These are phyloP conservation scores for Erythrocercus mccallii DNA, from an alignment of 2,113 vertebrate genomes.

Conservation along the genomic window DNA sequence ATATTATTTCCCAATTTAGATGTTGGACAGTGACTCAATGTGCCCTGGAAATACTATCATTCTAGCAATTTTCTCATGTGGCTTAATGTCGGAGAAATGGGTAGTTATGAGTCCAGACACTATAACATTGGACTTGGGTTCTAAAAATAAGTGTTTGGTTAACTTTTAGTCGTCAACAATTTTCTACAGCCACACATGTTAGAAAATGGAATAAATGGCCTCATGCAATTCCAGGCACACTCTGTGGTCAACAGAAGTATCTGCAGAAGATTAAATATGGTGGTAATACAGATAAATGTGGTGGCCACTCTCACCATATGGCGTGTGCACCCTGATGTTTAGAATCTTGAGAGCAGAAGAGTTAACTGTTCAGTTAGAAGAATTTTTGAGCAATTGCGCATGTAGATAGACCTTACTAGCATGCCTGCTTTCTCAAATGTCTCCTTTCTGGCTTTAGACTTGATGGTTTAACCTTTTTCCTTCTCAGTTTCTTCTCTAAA, in stretches of 20 bases:
- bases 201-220: conserved; percentile 35
- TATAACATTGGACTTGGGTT: conserved; percentile 32
- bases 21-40: conserved; percentile 70
- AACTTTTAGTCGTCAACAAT: conserved; percentile 68
- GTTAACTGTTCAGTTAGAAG: neutral
- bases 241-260: neutral
- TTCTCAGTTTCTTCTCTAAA: conserved; percentile 12
- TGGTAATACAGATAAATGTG: neutral
- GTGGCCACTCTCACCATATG: rapidly evolving
- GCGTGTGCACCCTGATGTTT: neutral
- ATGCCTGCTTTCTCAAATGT: neutral
- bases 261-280: neutral
- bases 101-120: conserved; percentile 65
- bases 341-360: neutral
- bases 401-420: neutral
- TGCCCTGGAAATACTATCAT: conserved; percentile 74
- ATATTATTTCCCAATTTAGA: conserved; percentile 75
- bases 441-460: neutral
- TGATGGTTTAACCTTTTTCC: neutral
- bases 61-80: conserved; percentile 70
- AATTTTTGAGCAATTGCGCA: neutral
- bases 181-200: conserved; percentile 31
- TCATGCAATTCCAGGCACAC: neutral
- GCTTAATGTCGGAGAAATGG: conserved; percentile 69
- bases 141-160: conserved; percentile 76